Conservation (phyloP, 2,888 invertebrate genomes). For the Nemotelus nigrinus region DNA sequence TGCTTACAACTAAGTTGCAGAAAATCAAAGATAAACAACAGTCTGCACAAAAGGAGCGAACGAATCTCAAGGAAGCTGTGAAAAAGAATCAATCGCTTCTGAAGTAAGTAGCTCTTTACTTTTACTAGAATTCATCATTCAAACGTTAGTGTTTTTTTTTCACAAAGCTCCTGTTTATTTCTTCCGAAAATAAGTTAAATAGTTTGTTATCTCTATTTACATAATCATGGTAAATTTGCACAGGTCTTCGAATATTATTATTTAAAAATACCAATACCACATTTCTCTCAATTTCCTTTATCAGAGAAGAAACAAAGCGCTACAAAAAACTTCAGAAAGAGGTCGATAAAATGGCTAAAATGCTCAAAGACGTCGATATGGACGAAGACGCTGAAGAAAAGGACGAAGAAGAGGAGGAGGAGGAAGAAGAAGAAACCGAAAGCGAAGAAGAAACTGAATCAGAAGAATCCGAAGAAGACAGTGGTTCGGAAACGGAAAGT, state of each 20-base stretch:
- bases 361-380: conserved; percentile 83
- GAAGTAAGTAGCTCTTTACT: conserved; percentile 65
- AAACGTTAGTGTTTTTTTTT: background rate
- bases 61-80: conserved; percentile 80
- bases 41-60: conserved; percentile 81
- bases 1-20: conserved; percentile 65
- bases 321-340: conserved; percentile 86
- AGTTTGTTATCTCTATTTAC: too few species aligned
- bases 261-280: too few species aligned
- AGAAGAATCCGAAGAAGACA: conserved; percentile 70
- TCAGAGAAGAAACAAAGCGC: conserved; percentile 81
- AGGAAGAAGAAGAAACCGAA: conserved; percentile 67
- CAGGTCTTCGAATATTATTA: too few species aligned
- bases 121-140: background rate
- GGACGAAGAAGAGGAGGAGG: conserved; percentile 65
- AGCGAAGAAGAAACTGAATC: conserved; percentile 57
- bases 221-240: too few species aligned
- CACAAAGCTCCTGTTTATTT: background rate
- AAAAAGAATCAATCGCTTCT: conserved; percentile 82
- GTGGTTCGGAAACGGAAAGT: conserved; percentile 74
- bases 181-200: background rate
- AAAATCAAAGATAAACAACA: conserved; percentile 72
- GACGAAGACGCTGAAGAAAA: conserved; percentile 75
- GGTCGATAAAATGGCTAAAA: conserved; percentile 89
- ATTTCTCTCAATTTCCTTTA: conserved; percentile 11